Evolutionary conservation across 2,888 invertebrate species (phyloP).

Genomic region (Apodemia duryi): DNA sequence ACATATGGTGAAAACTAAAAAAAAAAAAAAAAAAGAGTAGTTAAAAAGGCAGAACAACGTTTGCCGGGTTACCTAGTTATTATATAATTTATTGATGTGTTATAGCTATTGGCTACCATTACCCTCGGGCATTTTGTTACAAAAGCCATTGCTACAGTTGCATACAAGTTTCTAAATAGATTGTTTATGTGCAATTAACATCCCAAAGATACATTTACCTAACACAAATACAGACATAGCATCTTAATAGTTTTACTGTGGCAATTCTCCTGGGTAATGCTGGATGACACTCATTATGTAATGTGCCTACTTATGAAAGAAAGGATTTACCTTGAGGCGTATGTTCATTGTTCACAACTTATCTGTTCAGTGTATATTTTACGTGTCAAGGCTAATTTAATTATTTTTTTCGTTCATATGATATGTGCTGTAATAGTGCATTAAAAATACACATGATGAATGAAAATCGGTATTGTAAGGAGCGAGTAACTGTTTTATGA

Average conservation of each 20-base stretch:
- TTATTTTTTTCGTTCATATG: background rate
- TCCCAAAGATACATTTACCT: background rate
- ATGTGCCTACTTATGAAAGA: slow-evolving; percentile 5
- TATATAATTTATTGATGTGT: too few relatives aligned
- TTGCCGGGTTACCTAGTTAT: too few relatives aligned
- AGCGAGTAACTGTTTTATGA: too few relatives aligned
- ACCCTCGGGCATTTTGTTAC: too few relatives aligned
- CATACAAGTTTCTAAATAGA: too few relatives aligned
- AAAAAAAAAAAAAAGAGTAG: too few relatives aligned
- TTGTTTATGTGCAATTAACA: too few relatives aligned
- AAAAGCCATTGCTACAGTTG: too few relatives aligned
- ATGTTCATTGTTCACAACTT: slow-evolving; percentile 5
- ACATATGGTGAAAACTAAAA: too few relatives aligned
- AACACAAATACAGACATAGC: background rate
- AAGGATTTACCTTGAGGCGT: slow-evolving; percentile 9
- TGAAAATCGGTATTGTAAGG: background rate
- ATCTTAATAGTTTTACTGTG: background rate
- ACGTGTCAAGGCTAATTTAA: slow-evolving; percentile 4
- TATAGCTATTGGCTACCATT: too few relatives aligned
- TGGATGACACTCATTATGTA: background rate
- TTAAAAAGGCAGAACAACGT: too few relatives aligned
- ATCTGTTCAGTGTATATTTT: background rate
- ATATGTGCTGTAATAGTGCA: background rate
- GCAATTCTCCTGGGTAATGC: background rate
- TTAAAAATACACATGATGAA: background rate